Percentiles rank a stretch among this genome's conserved stretches.
These are phyloP conservation scores for Medauroidea extradentata DNA, from an alignment of 1,140 invertebrate genomes.

Conservation along the genomic window DNA sequence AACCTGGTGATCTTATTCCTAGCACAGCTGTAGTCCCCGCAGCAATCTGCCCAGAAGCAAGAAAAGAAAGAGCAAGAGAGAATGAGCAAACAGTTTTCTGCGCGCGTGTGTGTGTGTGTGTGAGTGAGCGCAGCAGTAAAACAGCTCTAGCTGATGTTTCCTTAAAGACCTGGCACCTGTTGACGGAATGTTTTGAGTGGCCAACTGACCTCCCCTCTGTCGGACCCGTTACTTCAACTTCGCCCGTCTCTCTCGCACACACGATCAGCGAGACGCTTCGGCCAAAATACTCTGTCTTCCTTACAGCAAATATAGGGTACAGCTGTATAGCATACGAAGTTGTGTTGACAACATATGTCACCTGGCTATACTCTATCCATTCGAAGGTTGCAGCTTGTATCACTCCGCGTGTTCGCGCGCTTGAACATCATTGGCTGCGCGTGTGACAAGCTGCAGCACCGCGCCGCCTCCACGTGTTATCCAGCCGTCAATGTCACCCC, in stretches of 20 bases:
- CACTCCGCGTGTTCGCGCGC: no score
- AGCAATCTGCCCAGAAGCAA: conserved; percentile 20
- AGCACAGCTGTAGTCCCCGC: conserved; percentile 30
- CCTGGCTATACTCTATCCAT: no score
- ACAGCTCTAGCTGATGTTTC: neutral
- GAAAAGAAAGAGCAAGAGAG: neutral
- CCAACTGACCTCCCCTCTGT: conserved; percentile 28
- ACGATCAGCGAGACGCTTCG: conserved; percentile 1
- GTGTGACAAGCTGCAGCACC: no score
- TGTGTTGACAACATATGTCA: no score
- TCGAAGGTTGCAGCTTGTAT: no score
- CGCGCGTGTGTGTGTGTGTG: conserved; percentile 2
- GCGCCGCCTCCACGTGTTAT: no score
- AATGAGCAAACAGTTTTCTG: neutral
- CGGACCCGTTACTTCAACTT: conserved; percentile 16
- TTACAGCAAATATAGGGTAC: no score
- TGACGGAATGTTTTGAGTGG: conserved; percentile 13
- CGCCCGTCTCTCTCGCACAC: conserved; percentile 15
- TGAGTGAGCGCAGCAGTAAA: conserved; percentile 3
- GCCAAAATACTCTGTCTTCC: neutral
- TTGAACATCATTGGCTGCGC: no score
- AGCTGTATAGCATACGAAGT: no score
- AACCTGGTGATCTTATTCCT: no score
- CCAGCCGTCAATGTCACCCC: no score
- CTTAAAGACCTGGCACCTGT: neutral